Base-by-base conservation (phyloP, 2,797 vertebrate genomes). In the Capromys pilorides region DNA sequence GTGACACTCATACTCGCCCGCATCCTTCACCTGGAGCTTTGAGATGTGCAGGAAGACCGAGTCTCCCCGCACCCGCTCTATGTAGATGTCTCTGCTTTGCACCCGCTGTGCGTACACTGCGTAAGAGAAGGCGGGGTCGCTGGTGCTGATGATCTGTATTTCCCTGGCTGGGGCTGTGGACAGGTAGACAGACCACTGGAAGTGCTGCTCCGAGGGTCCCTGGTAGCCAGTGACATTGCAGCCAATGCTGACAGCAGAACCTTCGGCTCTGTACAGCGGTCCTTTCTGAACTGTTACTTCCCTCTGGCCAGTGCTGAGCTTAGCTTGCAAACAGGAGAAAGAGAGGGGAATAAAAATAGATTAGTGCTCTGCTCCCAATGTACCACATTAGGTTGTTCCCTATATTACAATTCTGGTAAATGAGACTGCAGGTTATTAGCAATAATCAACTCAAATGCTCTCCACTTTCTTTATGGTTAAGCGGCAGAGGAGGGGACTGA, bases 151-250 rank as follows among this genome's bases (percentile, higher is more conserved):
- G 39, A 99, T 99, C 96, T 99, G 99, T 97, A 99, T 98, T 98
- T 99, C 99, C 39, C 95, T 97, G 85, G 98, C 95, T 0, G 99
- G 98, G 11, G 95, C 98, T 0, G 98, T 98, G 0, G 98, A 96
- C 94, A 98, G 98, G 97, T 99, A 99, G 98, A 99, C 97, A 97
- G 99, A 99, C 99, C 99, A 99, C 97, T 99, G 98, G 66, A 99
- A 99, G 96, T 99, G 98, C 97, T 99, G 99, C 95, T 98, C 96
- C 2, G 97, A n/a, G 0, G 98, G 98, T n/a, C 98, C 98, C 93
- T 98, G 98, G 96, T 99, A 98, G 96, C 99, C 99, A 0, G 98
- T 98, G 91, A 99, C 99, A 1, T 98, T 99, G 97, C 99, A 99
- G 98, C 98, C 98, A 95, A 99, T 99, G 97, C 98, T 99, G 97